These are phyloP conservation scores for Coecobrya sp. DNA, from an alignment of 2,888 invertebrate genomes.

Conservation along the genomic window DNA sequence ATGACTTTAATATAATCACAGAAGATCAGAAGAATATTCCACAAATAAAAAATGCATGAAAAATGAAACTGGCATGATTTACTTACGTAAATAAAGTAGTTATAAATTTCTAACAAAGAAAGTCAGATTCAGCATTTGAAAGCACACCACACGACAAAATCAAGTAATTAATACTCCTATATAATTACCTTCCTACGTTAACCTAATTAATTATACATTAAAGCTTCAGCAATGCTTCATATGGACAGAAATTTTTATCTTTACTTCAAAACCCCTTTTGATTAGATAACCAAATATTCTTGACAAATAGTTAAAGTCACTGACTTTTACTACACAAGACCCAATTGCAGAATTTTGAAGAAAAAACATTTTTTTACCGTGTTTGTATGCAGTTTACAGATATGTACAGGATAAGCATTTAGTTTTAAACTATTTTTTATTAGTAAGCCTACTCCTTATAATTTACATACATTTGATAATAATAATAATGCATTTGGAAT, in stretches of 20 bases:
- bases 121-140: not conserved
- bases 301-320: too few relatives aligned
- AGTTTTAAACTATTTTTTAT: not conserved
- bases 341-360: not conserved
- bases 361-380: not conserved
- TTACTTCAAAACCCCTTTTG: not conserved
- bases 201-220: not conserved
- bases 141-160: conserved; percentile 9
- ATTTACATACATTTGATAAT: not conserved
- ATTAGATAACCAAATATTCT: not conserved
- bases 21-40: conserved; percentile 62
- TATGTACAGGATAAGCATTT: conserved; percentile 32
- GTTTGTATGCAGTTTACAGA: conserved; percentile 16
- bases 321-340: too few relatives aligned
- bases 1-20: conserved; percentile 78
- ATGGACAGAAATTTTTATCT: not conserved
- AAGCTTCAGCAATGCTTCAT: not conserved
- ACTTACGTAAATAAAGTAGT: not conserved
- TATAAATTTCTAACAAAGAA: not conserved
- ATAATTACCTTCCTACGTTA: not conserved
- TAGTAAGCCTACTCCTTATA: not conserved
- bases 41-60: conserved; percentile 57
- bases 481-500: not conserved
- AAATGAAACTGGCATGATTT: not conserved
- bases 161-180: not conserved